Conservation (phyloP, 2,113 vertebrate genomes). For the Vulpes vulpes region DNA sequence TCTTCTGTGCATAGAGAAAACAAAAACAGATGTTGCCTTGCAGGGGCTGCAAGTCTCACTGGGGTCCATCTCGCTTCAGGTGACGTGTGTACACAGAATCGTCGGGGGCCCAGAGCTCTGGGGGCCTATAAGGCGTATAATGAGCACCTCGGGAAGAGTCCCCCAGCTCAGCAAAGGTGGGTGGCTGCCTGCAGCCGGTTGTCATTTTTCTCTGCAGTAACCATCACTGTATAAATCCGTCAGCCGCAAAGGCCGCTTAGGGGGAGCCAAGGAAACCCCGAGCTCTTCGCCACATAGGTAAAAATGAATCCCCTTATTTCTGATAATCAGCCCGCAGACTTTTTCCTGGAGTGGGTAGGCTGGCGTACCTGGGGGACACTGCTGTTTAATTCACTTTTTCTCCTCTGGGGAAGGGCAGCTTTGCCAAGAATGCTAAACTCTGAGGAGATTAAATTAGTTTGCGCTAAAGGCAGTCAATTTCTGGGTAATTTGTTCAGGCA, state of each 20-base stretch:
- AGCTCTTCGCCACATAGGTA: not conserved
- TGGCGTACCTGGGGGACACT: not conserved
- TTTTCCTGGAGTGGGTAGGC: not conserved
- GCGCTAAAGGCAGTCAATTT: conserved; percentile 40
- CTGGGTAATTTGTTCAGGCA: conserved; percentile 47
- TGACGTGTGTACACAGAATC: not conserved
- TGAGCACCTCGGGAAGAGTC: not conserved
- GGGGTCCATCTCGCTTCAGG: not conserved
- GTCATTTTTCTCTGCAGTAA: not conserved
- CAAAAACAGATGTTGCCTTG: not conserved
- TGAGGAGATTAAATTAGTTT: conserved; percentile 57
- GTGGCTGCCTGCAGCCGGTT: not conserved
- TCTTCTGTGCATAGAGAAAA: not conserved
- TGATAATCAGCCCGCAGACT: not conserved
- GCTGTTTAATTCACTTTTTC: conserved; percentile 26
- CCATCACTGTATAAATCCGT: not conserved
- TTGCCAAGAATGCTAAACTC: conserved; percentile 57
- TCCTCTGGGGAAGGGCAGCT: conserved; percentile 10
- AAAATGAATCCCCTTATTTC: not conserved
- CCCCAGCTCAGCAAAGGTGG: not conserved
- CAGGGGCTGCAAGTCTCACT: not conserved
- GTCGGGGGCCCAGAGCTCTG: not conserved
- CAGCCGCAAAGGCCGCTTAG: not conserved
- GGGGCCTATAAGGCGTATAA: not conserved
- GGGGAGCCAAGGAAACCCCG: not conserved